A percentile compares a stretch with the other conserved stretches of the same genome.
Evolutionary conservation across 2,888 invertebrate genomes (phyloP).

Genomic region (Drepanosiphum platanoidis): DNA sequence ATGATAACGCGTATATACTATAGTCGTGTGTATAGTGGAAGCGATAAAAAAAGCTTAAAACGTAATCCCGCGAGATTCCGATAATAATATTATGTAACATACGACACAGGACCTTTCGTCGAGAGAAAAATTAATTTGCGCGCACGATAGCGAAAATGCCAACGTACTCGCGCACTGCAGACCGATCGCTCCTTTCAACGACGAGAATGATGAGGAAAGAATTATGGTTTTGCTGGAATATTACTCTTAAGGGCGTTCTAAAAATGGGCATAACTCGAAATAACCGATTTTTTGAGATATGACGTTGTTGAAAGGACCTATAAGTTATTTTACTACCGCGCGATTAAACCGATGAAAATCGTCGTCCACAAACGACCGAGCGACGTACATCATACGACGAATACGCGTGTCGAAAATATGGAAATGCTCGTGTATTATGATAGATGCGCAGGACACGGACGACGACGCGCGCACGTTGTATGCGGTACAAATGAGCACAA

Average conservation of each 20-base stretch:
- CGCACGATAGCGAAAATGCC: neutral
- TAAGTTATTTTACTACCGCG: neutral
- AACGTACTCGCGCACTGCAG: neutral
- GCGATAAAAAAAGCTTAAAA: constrained; percentile 43
- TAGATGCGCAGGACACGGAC: neutral
- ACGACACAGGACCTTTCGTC: constrained; percentile 7
- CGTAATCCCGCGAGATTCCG: constrained; percentile 49
- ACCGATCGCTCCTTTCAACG: neutral
- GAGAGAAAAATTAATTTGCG: constrained; percentile 23
- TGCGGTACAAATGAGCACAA: neutral
- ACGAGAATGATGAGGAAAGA: too few species aligned
- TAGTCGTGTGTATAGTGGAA: constrained; percentile 11
- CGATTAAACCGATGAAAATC: neutral
- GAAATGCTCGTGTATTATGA: neutral
- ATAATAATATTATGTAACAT: neutral
- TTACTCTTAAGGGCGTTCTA: too few species aligned
- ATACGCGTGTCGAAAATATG: neutral
- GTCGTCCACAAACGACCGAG: neutral
- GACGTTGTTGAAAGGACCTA: neutral
- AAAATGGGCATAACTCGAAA: too few species aligned
- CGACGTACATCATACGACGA: too few species aligned
- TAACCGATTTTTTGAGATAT: neutral
- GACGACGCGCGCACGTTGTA: neutral
- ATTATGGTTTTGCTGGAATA: too few species aligned
- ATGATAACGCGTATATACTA: constrained; percentile 26